Percentiles rank a stretch among this genome's conserved stretches.
phyloP scores from a whole-genome alignment of 2,888 invertebrate species.

The Lycaena phlaeas region DNA sequence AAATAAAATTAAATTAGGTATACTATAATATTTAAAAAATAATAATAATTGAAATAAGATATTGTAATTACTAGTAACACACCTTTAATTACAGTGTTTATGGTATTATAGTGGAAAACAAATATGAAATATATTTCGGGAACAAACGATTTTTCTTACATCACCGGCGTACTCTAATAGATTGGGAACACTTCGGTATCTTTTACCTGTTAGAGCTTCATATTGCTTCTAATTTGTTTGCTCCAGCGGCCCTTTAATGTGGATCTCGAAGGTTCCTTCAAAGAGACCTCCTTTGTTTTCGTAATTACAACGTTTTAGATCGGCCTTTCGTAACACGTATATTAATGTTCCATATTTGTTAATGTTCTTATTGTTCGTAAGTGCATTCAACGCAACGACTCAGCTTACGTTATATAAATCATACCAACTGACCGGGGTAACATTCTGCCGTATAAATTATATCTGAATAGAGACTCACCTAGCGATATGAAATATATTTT shows the following conservation, averaged over 20 bases:
- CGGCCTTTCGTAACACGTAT: conserved; percentile 30
- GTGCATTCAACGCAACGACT: no score
- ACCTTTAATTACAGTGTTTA: neutral
- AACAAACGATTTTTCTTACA: conserved; percentile 19
- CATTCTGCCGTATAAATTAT: no score
- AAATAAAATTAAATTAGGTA: neutral
- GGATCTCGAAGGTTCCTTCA: conserved; percentile 36
- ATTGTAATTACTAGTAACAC: neutral
- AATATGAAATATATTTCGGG: neutral
- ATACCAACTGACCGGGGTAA: no score
- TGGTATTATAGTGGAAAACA: neutral
- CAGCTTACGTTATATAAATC: no score
- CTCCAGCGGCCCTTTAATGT: conserved; percentile 51
- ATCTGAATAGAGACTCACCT: no score
- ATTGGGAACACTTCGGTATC: conserved; percentile 45
- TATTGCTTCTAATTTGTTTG: conserved; percentile 58
- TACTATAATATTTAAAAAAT: neutral
- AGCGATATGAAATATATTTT: no score
- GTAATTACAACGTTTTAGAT: conserved; percentile 36
- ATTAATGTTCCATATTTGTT: conserved; percentile 16
- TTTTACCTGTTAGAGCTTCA: conserved; percentile 42
- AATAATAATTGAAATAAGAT: neutral
- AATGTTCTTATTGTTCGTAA: conserved; percentile 3
- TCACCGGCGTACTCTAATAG: conserved; percentile 32
- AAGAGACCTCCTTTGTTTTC: conserved; percentile 42